Evolutionary conservation across 1,140 invertebrate genomes (phyloP).

Genomic region (Drosophila auraria): DNA sequence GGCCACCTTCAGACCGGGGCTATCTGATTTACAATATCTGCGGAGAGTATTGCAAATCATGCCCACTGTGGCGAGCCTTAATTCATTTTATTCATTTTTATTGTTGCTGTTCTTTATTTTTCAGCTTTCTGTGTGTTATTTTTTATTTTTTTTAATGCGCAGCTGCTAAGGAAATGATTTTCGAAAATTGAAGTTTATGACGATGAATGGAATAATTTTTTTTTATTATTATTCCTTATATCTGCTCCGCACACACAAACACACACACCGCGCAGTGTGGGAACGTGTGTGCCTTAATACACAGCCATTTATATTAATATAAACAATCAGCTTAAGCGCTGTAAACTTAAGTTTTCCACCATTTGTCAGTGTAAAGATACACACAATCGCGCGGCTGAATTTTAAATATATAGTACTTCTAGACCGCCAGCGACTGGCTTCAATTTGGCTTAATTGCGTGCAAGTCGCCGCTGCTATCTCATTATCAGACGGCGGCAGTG

Average conservation of each 20-base stretch:
- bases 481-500: constrained; percentile 67
- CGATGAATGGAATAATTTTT: constrained; percentile 81
- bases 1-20: not conserved
- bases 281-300: constrained; percentile 51
- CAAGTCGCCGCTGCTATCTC: constrained; percentile 65
- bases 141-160: constrained; percentile 66
- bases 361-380: constrained; percentile 5
- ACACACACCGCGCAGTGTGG: constrained; percentile 11
- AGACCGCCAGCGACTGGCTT: constrained; percentile 12
- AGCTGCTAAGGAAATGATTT: constrained; percentile 85
- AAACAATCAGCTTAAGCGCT: constrained; percentile 69
- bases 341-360: constrained; percentile 67
- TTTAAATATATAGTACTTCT: constrained; percentile 37
- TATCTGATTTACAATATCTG: constrained; percentile 54
- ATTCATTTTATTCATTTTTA: constrained; percentile 72
- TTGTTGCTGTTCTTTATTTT: constrained; percentile 53
- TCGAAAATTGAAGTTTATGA: constrained; percentile 85
- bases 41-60: constrained; percentile 54
- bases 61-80: constrained; percentile 71
- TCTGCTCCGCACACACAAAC: constrained; percentile 9
- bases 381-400: constrained; percentile 4
- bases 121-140: constrained; percentile 40
- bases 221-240: constrained; percentile 51
- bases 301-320: constrained; percentile 78
- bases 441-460: constrained; percentile 75